Evolutionary conservation across 2,888 invertebrate species (phyloP).

Genomic region (Oscheius sp.): DNA sequence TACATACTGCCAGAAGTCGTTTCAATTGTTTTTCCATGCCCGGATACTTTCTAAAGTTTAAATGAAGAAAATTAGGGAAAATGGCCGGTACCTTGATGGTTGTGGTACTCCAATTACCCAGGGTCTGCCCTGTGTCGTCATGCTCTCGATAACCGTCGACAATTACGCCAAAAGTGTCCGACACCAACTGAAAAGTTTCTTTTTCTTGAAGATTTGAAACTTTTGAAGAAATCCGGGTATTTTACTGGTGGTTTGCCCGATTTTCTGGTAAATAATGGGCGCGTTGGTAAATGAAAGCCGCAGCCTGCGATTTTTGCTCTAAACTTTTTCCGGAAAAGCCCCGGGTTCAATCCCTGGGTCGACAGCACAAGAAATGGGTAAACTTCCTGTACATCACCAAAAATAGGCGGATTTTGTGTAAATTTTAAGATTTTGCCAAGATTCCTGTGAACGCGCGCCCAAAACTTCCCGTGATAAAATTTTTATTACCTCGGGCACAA

Average conservation of each 20-base stretch:
- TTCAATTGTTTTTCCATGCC: neutral
- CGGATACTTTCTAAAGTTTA: neutral
- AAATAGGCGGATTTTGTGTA: too few species aligned
- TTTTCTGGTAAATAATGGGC: neutral
- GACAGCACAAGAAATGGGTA: too few species aligned
- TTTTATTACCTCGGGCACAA: too few species aligned
- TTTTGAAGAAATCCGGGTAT: too few species aligned
- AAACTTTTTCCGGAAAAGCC: too few species aligned
- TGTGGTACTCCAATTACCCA: neutral
- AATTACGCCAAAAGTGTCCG: neutral
- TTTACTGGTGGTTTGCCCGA: neutral
- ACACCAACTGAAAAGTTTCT: neutral
- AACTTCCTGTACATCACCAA: too few species aligned
- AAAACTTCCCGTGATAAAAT: too few species aligned
- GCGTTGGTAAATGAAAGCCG: neutral
- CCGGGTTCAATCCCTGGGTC: too few species aligned
- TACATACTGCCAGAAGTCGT: neutral
- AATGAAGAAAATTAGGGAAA: neutral
- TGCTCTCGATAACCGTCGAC: neutral
- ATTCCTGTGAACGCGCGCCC: too few species aligned
- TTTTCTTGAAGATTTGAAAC: neutral
- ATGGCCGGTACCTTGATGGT: neutral
- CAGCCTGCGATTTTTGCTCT: neutral
- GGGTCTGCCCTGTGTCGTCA: neutral
- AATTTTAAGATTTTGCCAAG: too few species aligned